Evolutionary conservation across 2,113 vertebrate species (phyloP).

Genomic region (Passer domesticus): DNA sequence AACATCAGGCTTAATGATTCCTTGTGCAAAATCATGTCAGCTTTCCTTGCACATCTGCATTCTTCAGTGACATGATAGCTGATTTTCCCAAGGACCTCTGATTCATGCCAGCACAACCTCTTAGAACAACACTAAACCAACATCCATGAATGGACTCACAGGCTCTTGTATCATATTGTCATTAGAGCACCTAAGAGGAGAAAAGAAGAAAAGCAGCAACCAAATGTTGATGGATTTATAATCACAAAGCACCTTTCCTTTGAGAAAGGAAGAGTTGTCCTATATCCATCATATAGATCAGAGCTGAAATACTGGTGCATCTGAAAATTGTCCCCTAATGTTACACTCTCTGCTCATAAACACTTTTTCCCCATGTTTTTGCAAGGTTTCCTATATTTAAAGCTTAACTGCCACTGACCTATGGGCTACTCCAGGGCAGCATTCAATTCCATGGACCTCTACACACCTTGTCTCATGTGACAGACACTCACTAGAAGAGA

Average conservation of each 20-base stretch:
- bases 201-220: not conserved
- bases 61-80: not conserved
- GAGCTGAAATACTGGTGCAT: not conserved
- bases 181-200: not conserved
- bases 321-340: not conserved
- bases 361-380: not conserved
- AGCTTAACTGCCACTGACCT: not conserved
- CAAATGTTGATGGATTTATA: not conserved
- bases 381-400: not conserved
- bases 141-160: not conserved
- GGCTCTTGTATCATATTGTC: not conserved
- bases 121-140: not conserved
- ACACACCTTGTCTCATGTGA: not conserved
- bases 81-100: not conserved
- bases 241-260: not conserved
- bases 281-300: not conserved
- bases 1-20: not conserved
- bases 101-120: not conserved
- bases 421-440: not conserved
- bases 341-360: not conserved
- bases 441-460: not conserved
- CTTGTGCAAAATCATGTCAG: fast-evolving
- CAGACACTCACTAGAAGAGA: not conserved
- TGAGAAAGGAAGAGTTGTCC: not conserved
- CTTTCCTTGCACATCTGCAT: not conserved